Percentiles rank a stretch among this genome's conserved stretches.
Conservation (phyloP, 2,797 vertebrate genomes). For the Coendou prehensilis region DNA sequence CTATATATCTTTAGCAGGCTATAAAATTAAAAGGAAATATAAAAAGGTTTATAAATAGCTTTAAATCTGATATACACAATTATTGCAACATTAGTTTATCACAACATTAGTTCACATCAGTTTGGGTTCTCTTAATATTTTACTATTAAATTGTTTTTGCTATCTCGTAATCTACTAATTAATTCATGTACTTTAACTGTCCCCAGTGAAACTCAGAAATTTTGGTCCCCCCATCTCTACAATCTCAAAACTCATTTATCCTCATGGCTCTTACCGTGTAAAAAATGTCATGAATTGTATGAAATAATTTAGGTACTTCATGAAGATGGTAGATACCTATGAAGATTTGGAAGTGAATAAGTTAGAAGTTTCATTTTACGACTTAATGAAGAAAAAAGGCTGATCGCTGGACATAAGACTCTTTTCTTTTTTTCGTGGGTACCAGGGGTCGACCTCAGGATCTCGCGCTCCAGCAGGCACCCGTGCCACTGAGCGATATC, state of each 20-base stretch:
- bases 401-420: background rate
- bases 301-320: background rate
- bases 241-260: background rate
- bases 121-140: background rate
- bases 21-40: background rate
- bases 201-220: background rate
- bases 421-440: background rate
- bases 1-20: background rate
- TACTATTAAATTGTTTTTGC: background rate
- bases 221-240: background rate
- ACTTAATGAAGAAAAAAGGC: background rate
- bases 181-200: background rate
- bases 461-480: too few relatives aligned
- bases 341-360: slow-evolving; percentile 8
- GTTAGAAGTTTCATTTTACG: slow-evolving; percentile 17
- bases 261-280: background rate
- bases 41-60: background rate
- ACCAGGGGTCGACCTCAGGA: too few relatives aligned
- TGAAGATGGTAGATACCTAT: background rate
- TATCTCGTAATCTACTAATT: background rate
- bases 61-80: background rate
- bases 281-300: background rate
- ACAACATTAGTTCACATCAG: background rate
- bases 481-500: too few relatives aligned
- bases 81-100: background rate